Evolutionary conservation across 2,888 invertebrate species (phyloP).

Genomic region (Tubulanus polymorphus): DNA sequence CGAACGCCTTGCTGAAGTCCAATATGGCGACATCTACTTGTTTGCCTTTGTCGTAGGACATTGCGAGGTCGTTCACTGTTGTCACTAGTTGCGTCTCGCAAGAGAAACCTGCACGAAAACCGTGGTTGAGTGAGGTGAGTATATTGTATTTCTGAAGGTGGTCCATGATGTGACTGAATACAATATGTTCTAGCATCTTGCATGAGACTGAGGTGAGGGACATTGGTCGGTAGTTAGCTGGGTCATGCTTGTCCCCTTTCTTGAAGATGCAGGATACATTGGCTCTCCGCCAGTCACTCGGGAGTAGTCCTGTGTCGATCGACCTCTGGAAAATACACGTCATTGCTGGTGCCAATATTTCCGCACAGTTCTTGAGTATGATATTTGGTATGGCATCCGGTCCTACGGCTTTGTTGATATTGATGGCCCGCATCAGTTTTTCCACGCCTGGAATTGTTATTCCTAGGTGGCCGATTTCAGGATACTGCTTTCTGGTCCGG

Average conservation of each 20-base stretch:
- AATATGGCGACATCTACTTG: slow-evolving; percentile 15
- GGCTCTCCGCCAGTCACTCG: slow-evolving; percentile 15
- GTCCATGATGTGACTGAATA: slow-evolving; percentile 16
- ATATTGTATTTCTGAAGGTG: slow-evolving; percentile 18
- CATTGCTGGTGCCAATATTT: slow-evolving; percentile 4
- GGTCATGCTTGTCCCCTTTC: slow-evolving; percentile 15
- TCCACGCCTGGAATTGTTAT: neutral
- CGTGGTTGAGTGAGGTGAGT: slow-evolving; percentile 17
- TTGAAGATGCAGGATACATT: slow-evolving; percentile 17
- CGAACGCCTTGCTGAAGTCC: slow-evolving; percentile 17
- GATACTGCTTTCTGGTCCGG: no score
- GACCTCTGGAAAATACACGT: slow-evolving; percentile 7
- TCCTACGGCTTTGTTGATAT: neutral
- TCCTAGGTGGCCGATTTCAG: no score
- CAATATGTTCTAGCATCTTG: slow-evolving; percentile 18
- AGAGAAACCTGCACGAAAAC: slow-evolving; percentile 13
- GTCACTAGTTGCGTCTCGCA: slow-evolving; percentile 20
- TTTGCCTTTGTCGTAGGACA: slow-evolving; percentile 3
- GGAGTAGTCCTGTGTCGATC: slow-evolving; percentile 5
- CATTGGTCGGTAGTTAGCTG: slow-evolving; percentile 16
- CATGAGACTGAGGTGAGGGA: slow-evolving; percentile 17
- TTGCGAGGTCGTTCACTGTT: slow-evolving; percentile 13
- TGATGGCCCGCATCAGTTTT: neutral
- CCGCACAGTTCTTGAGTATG: neutral
- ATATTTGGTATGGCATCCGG: neutral